Percentiles rank a stretch among this genome's conserved stretches.
Evolutionary conservation across 2,888 invertebrate species (phyloP).

Genomic region (Drosophila phalerata): DNA sequence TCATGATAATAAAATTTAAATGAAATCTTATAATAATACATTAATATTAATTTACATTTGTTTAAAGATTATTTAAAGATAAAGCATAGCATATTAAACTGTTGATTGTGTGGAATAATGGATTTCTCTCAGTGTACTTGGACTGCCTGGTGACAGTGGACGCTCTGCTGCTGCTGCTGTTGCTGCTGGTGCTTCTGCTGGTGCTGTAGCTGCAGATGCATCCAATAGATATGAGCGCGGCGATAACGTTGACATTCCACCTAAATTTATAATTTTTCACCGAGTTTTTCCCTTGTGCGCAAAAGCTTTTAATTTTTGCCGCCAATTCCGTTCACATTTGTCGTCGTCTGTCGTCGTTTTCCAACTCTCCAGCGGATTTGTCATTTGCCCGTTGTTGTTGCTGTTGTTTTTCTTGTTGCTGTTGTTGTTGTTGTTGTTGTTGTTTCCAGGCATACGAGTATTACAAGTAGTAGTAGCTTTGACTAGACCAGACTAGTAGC

Average conservation of each 20-base stretch:
- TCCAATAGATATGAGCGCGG: slow-evolving; percentile 74
- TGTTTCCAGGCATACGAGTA: slow-evolving; percentile 35
- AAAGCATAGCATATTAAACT: too few relatives aligned
- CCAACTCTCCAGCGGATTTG: slow-evolving; percentile 62
- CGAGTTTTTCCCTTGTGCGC: slow-evolving; percentile 70
- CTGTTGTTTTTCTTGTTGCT: background rate
- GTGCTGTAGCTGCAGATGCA: slow-evolving; percentile 55
- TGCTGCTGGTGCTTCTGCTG: slow-evolving; percentile 18
- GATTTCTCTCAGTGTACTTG: slow-evolving; percentile 15
- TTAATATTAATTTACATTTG: background rate
- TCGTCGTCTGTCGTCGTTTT: slow-evolving; percentile 34
- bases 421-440: slow-evolving; percentile 23
- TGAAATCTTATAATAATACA: background rate
- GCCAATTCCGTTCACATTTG: slow-evolving; percentile 70
- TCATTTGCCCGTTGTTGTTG: slow-evolving; percentile 42
- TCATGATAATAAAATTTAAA: background rate
- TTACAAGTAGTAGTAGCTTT: slow-evolving; percentile 48
- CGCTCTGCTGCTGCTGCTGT: slow-evolving; percentile 22
- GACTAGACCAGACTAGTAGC: slow-evolving; percentile 17
- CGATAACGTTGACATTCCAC: slow-evolving; percentile 82
- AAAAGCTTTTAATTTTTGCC: slow-evolving; percentile 82
- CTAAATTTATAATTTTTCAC: slow-evolving; percentile 80
- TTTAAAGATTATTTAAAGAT: too few relatives aligned
- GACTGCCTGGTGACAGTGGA: slow-evolving; percentile 28
- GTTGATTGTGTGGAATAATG: too few relatives aligned